These are phyloP conservation scores for Caradrina clavipalpis DNA, from an alignment of 2,888 invertebrate species.

Conservation along the genomic window DNA sequence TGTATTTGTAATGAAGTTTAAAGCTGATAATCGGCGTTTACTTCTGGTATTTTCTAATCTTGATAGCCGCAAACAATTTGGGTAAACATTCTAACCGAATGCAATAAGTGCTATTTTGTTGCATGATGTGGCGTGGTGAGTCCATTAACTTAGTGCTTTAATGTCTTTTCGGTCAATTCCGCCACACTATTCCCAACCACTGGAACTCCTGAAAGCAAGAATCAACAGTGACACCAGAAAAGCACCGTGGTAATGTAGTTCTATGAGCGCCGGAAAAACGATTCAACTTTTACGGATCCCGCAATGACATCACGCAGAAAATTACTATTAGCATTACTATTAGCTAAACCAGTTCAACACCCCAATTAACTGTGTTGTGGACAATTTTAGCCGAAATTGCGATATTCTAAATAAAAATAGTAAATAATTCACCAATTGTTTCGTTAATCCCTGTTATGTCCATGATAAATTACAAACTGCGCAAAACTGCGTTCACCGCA, in stretches of 20 bases:
- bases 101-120: not conserved
- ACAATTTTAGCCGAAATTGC: not conserved
- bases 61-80: not conserved
- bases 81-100: not conserved
- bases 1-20: constrained; percentile 22
- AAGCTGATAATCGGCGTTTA: not conserved
- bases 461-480: constrained; percentile 46
- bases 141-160: not conserved
- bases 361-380: not conserved
- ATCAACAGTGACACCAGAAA: too few relatives aligned
- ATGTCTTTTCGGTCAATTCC: not conserved
- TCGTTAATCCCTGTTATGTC: constrained; percentile 47
- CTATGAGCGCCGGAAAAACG: too few relatives aligned
- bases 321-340: not conserved
- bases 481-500: constrained; percentile 48
- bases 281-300: too few relatives aligned
- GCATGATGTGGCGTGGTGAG: not conserved
- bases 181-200: too few relatives aligned
- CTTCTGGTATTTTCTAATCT: not conserved
- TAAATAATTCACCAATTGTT: constrained; percentile 40
- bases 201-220: too few relatives aligned
- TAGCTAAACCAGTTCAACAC: not conserved
- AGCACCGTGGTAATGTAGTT: too few relatives aligned
- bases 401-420: constrained; percentile 1
- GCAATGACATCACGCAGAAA: too few relatives aligned